These are phyloP conservation scores for Reticulitermes speratus DNA, from an alignment of 1,140 invertebrate genomes.

Conservation along the genomic window DNA sequence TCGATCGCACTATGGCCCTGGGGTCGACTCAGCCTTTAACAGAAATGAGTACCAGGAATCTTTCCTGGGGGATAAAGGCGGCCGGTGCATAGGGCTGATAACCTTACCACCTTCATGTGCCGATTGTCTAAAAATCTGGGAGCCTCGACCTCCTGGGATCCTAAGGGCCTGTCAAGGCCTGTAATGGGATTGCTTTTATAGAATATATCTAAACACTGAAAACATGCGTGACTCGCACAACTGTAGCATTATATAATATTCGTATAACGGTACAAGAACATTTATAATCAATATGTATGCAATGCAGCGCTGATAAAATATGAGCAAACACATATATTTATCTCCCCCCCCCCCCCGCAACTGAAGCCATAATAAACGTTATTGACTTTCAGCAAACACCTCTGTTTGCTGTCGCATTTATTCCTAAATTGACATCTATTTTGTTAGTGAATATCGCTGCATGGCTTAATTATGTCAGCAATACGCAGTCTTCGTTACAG, in stretches of 20 bases:
- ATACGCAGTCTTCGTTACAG: neutral
- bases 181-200: too few species aligned
- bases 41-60: too few species aligned
- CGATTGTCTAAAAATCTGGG: too few species aligned
- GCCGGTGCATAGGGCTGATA: too few species aligned
- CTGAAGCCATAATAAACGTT: neutral
- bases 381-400: slow-evolving; percentile 5
- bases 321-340: slow-evolving; percentile 19
- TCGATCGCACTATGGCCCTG: too few species aligned
- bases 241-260: neutral
- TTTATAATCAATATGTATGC: slow-evolving; percentile 11
- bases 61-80: too few species aligned
- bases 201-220: neutral
- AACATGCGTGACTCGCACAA: neutral
- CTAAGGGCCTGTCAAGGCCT: too few species aligned
- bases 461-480: neutral
- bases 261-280: neutral
- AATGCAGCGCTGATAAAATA: neutral
- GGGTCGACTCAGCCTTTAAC: too few species aligned
- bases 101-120: too few species aligned
- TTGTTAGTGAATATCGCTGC: neutral
- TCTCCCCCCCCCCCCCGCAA: neutral
- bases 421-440: slow-evolving; percentile 1
- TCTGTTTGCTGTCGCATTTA: neutral
- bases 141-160: too few species aligned